Evolutionary conservation across 2,888 invertebrate genomes (phyloP).

Genomic region (Drosophila histrio): DNA sequence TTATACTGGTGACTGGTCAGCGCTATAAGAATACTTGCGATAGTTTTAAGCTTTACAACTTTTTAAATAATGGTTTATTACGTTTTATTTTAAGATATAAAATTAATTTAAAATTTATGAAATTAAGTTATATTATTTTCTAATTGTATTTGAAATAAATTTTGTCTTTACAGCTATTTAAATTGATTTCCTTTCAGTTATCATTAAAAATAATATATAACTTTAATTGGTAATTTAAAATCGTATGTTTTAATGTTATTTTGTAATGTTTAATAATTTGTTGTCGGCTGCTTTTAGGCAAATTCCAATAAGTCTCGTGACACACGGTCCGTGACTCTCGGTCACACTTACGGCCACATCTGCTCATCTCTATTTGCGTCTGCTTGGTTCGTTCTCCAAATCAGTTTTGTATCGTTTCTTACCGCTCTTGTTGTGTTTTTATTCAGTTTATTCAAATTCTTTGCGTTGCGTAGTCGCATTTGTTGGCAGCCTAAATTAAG

Average conservation of each 20-base stretch:
- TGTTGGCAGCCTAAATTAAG: constrained; percentile 1
- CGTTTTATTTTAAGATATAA: too few relatives aligned
- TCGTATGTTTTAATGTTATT: too few relatives aligned
- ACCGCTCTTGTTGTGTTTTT: constrained; percentile 48
- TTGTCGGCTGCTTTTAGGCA: too few relatives aligned
- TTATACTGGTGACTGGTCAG: background rate
- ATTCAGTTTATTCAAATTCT: constrained; percentile 41
- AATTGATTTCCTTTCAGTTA: too few relatives aligned
- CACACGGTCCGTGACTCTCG: background rate
- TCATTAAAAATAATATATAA: background rate
- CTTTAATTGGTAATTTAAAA: background rate
- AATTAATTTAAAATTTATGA: too few relatives aligned
- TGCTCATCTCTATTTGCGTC: constrained; percentile 42
- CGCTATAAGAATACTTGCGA: background rate
- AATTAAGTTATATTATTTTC: too few relatives aligned
- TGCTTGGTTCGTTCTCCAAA: constrained; percentile 39
- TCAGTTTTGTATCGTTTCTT: constrained; percentile 51
- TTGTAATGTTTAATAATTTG: background rate
- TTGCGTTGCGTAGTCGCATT: constrained; percentile 30
- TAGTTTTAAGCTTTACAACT: too few relatives aligned
- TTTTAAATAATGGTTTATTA: too few relatives aligned
- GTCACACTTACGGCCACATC: constrained; percentile 5
- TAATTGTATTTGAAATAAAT: too few relatives aligned
- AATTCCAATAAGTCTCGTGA: background rate
- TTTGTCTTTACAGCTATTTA: too few relatives aligned